A percentile compares a stretch with the other conserved stretches of the same genome.
phyloP scores from a whole-genome alignment of 2,113 vertebrate species.

The Cnemophilus loriae region DNA sequence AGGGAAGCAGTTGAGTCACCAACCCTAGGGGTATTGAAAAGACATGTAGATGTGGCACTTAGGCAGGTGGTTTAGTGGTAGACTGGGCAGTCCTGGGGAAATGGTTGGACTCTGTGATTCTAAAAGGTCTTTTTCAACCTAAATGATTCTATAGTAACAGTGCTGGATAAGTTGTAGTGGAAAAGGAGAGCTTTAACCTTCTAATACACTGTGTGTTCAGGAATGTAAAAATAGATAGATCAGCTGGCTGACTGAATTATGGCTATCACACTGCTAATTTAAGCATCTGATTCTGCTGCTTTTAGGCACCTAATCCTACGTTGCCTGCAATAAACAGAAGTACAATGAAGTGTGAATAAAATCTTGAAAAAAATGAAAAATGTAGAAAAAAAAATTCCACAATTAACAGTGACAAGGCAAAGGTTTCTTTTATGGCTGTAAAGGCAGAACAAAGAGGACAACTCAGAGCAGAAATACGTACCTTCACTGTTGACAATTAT shows the following conservation, averaged over 20 bases:
- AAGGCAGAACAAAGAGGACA: background rate
- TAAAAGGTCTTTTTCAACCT: background rate
- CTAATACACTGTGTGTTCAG: background rate
- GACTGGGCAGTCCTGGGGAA: background rate
- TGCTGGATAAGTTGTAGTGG: background rate
- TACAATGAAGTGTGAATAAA: background rate
- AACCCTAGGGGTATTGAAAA: background rate
- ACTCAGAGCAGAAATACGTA: slow-evolving; percentile 57
- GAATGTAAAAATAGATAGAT: background rate
- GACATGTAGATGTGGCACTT: background rate
- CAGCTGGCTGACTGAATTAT: background rate
- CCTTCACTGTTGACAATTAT: slow-evolving; percentile 91
- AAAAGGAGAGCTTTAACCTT: background rate
- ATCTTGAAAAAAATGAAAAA: background rate
- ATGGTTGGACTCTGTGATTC: background rate
- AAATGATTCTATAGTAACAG: background rate
- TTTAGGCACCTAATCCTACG: background rate
- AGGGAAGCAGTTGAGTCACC: background rate
- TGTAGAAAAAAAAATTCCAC: background rate
- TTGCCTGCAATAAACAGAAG: background rate
- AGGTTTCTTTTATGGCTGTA: slow-evolving; percentile 11
- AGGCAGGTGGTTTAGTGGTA: background rate
- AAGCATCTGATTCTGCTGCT: background rate
- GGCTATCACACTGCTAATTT: background rate
- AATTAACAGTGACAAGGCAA: background rate